Evolutionary conservation across 2,888 invertebrate species (phyloP).

Genomic region (Coleophora flavipennella): DNA sequence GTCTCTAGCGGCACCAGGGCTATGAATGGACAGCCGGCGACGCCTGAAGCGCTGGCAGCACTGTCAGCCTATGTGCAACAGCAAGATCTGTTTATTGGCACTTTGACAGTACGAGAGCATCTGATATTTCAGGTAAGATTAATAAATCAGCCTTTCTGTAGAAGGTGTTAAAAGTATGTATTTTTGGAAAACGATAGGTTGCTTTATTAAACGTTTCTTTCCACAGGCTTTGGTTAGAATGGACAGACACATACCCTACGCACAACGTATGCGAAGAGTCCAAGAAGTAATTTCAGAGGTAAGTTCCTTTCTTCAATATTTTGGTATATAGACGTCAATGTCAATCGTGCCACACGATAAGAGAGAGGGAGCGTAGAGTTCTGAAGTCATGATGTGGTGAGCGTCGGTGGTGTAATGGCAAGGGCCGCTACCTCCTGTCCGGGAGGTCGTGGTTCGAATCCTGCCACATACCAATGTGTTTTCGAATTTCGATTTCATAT

Average conservation of each 20-base stretch:
- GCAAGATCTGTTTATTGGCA: slow-evolving; percentile 93
- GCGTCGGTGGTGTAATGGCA: too few relatives aligned
- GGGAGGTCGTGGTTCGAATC: too few relatives aligned
- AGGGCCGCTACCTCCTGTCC: too few relatives aligned
- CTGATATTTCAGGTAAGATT: slow-evolving; percentile 85
- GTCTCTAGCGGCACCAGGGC: slow-evolving; percentile 74
- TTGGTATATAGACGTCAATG: too few relatives aligned
- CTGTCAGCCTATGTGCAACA: slow-evolving; percentile 95
- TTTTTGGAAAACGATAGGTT: too few relatives aligned
- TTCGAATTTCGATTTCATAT: too few relatives aligned
- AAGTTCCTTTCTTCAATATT: slow-evolving; percentile 18
- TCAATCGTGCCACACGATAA: too few relatives aligned
- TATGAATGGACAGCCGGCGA: slow-evolving; percentile 84
- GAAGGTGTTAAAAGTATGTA: too few relatives aligned
- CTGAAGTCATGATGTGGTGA: too few relatives aligned
- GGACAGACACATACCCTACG: slow-evolving; percentile 82
- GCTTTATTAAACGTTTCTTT: slow-evolving; percentile 5
- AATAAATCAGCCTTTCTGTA: too few relatives aligned
- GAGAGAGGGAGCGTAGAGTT: too few relatives aligned
- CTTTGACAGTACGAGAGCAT: slow-evolving; percentile 91
- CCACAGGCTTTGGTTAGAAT: slow-evolving; percentile 84
- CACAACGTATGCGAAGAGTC: slow-evolving; percentile 83
- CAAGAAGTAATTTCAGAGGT: slow-evolving; percentile 91
- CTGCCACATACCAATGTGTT: too few relatives aligned
- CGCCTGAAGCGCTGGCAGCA: slow-evolving; percentile 79